Conservation (phyloP, 2,113 vertebrate genomes). For the Ibidorhyncha struthersii region DNA sequence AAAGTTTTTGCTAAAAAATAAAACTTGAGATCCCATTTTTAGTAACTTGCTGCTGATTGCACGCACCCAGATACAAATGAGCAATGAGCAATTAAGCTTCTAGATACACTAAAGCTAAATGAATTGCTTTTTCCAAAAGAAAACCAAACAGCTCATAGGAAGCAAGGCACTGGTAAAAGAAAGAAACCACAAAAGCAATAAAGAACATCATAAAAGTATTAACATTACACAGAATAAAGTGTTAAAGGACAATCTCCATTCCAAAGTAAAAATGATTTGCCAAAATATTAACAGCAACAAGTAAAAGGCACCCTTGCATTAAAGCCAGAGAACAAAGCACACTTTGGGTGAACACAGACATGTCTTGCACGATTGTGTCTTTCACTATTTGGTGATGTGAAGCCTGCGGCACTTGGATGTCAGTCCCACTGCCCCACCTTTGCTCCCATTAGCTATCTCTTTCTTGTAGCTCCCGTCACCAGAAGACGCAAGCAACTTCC, state of each 20-base stretch:
- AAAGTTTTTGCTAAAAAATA: background rate
- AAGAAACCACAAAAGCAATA: conserved; percentile 8
- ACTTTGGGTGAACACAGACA: background rate
- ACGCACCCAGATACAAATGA: background rate
- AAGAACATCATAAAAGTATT: background rate
- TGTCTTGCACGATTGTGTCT: background rate
- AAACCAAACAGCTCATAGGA: background rate
- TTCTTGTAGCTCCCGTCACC: background rate
- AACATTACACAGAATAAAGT: background rate
- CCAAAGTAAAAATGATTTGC: background rate
- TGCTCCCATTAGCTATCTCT: background rate
- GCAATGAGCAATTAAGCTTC: background rate
- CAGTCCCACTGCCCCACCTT: background rate
- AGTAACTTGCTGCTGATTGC: conserved; percentile 13
- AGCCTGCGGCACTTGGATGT: background rate
- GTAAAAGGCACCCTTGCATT: background rate
- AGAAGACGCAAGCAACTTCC: background rate
- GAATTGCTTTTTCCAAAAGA: background rate
- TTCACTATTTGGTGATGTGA: background rate
- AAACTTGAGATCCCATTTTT: background rate
- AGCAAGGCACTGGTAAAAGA: background rate
- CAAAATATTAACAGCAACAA: background rate
- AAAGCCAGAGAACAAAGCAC: background rate
- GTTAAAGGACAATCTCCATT: background rate
- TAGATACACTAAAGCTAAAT: background rate